These are phyloP conservation scores for Scolanthus callimorphus DNA, from an alignment of 92 coral and sea anemone species.

Conservation along the genomic window DNA sequence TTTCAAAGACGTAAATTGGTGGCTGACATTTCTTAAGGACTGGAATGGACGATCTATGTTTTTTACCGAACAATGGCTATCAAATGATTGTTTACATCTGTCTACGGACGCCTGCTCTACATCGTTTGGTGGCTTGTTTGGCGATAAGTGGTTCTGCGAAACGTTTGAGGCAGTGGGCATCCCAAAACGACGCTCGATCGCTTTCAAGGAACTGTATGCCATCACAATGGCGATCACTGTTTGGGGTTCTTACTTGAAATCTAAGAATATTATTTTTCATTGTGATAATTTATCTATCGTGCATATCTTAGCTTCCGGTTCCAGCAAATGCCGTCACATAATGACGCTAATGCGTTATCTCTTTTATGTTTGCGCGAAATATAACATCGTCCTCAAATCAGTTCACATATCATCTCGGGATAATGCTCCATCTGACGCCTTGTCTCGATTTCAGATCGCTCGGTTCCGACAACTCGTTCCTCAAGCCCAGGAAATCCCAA, in stretches of 20 bases:
- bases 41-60: constrained; percentile 52
- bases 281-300: constrained; percentile 11
- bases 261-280: constrained; percentile 11
- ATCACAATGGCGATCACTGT: constrained; percentile 12
- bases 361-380: constrained; percentile 9
- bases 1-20: constrained; percentile 44
- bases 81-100: constrained; percentile 26
- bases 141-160: constrained; percentile 28
- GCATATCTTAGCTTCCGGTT: constrained; percentile 11
- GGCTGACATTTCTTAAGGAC: constrained; percentile 43
- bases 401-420: constrained; percentile 33
- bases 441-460: constrained; percentile 48
- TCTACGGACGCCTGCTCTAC: constrained; percentile 38
- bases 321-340: constrained; percentile 26
- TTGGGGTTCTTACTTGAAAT: constrained; percentile 4
- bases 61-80: constrained; percentile 22
- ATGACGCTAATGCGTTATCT: constrained; percentile 11
- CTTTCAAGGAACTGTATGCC: constrained; percentile 17
- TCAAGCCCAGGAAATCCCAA: constrained; percentile 1
- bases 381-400: constrained; percentile 13
- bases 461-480: constrained; percentile 32
- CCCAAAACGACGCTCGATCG: constrained; percentile 7
- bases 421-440: constrained; percentile 31
- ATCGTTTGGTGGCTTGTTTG: constrained; percentile 34
- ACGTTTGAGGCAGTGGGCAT: constrained; percentile 12